A percentile compares a stretch with the other conserved stretches of the same genome.
These are phyloP conservation scores for Cryptotis parvus DNA, from an alignment of 2,113 vertebrate species.

Conservation along the genomic window DNA sequence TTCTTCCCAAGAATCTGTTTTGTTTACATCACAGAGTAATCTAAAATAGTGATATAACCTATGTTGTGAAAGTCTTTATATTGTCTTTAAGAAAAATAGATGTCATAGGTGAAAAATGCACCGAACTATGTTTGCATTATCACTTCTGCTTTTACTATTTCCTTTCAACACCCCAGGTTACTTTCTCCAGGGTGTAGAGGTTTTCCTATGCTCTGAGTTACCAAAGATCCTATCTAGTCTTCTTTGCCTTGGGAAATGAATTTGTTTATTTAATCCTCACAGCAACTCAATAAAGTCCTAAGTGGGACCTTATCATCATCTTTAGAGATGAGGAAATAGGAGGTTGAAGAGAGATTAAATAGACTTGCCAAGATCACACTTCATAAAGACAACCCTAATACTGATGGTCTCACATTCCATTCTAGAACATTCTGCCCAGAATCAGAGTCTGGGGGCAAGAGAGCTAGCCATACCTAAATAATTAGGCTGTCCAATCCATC, in stretches of 20 bases:
- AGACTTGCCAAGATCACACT: slow-evolving; percentile 31
- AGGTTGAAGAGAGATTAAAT: slow-evolving; percentile 50
- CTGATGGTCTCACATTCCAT: not conserved
- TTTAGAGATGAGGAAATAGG: slow-evolving; percentile 50
- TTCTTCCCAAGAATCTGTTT: not conserved
- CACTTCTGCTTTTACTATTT: not conserved
- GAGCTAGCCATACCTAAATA: not conserved
- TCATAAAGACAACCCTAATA: not conserved
- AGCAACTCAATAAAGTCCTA: slow-evolving; percentile 21
- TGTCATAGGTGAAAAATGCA: not conserved
- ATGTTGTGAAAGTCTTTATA: slow-evolving; percentile 25
- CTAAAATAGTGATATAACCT: not conserved
- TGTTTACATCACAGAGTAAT: slow-evolving; percentile 2
- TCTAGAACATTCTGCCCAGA: slow-evolving; percentile 33
- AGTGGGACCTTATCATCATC: slow-evolving; percentile 14
- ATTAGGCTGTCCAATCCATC: not conserved
- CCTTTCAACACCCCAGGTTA: not conserved
- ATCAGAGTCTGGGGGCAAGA: not conserved
- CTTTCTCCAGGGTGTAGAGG: not conserved
- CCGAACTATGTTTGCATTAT: not conserved
- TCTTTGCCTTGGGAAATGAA: slow-evolving; percentile 1
- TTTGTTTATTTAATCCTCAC: slow-evolving; percentile 3
- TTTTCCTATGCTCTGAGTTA: not conserved
- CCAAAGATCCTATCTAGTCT: not conserved
- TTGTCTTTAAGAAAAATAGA: slow-evolving; percentile 22